Evolutionary conservation across 2,797 vertebrate genomes (phyloP).

Genomic region (Zenarchopterus dispar): DNA sequence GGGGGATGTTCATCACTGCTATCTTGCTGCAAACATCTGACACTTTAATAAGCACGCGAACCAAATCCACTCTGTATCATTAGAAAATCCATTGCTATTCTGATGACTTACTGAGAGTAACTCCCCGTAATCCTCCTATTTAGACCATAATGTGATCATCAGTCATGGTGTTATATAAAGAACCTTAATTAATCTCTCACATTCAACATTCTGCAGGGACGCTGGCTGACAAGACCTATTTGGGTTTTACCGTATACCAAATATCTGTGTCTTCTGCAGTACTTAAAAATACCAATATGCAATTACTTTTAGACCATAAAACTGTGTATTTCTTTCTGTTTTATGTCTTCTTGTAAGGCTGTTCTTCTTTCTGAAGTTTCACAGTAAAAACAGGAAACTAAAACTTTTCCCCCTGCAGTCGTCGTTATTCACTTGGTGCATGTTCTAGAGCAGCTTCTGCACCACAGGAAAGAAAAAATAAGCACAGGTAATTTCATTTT

Average conservation of each 20-base stretch:
- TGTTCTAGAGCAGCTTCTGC: no score
- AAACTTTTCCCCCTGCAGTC: no score
- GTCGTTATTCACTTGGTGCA: no score
- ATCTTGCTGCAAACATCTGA: conserved; percentile 12
- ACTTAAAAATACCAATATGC: no score
- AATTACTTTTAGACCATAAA: no score
- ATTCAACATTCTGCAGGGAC: conserved; percentile 4
- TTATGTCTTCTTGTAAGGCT: no score
- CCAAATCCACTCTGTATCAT: conserved; percentile 10
- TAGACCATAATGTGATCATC: conserved; percentile 7
- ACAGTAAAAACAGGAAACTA: no score
- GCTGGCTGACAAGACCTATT: background rate
- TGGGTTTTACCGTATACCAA: background rate
- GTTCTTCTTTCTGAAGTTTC: no score
- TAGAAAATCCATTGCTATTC: conserved; percentile 12
- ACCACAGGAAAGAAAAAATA: no score
- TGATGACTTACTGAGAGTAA: conserved; percentile 17
- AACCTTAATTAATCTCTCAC: conserved; percentile 5
- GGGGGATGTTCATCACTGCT: conserved; percentile 5
- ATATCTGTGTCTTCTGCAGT: no score
- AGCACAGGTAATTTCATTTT: no score
- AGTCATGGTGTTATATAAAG: conserved; percentile 4
- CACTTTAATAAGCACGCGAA: conserved; percentile 15
- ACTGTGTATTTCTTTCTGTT: no score
- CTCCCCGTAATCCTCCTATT: conserved; percentile 7